These are phyloP conservation scores for Anolis carolinensis DNA, from an alignment of 2,113 vertebrate genomes.

Conservation along the genomic window DNA sequence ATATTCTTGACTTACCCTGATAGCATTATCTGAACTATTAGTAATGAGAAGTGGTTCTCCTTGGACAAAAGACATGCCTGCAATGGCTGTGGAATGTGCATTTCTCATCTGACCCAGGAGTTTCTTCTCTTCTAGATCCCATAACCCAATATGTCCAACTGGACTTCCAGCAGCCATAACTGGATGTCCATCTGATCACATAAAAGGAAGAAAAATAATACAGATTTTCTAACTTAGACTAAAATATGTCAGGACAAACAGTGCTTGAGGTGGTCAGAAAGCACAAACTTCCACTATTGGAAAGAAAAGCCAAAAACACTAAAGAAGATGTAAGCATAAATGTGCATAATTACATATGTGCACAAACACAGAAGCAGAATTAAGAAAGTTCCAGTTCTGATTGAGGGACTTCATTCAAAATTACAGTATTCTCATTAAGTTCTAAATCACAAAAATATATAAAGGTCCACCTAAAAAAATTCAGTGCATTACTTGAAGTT, in stretches of 20 bases:
- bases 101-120: slow-evolving; percentile 88
- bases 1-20: slow-evolving; percentile 78
- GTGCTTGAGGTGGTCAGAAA: neutral
- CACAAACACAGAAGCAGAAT: neutral
- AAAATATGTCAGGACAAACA: neutral
- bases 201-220: slow-evolving; percentile 4
- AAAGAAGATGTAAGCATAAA: neutral
- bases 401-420: neutral
- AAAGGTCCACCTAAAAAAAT: neutral
- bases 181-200: slow-evolving; percentile 86
- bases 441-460: neutral
- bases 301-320: slow-evolving; percentile 1
- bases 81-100: slow-evolving; percentile 87
- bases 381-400: neutral
- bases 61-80: slow-evolving; percentile 90
- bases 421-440: neutral
- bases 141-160: slow-evolving; percentile 92
- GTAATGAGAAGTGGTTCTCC: slow-evolving; percentile 91
- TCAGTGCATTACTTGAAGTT: neutral
- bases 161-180: slow-evolving; percentile 91
- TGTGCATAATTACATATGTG: neutral
- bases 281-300: neutral
- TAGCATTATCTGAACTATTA: slow-evolving; percentile 92
- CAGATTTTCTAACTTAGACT: neutral
- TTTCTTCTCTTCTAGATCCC: slow-evolving; percentile 92